A percentile compares a stretch with the other conserved stretches of the same genome.
phyloP scores from a whole-genome alignment of 2,888 invertebrate species.

The Thyatira batis region DNA sequence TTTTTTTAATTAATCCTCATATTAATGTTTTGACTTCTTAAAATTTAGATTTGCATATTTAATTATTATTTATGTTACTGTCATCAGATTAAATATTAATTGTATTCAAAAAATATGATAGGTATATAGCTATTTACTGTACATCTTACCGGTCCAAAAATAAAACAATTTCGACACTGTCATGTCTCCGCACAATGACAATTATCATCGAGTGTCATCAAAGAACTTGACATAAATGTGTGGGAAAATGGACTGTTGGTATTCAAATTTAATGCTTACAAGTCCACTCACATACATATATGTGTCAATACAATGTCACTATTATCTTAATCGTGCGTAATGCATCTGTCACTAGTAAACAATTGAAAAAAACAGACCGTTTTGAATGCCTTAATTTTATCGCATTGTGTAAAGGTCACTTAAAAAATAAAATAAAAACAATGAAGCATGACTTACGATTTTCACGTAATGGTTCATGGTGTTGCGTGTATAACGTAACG shows the following conservation, averaged over 20 bases:
- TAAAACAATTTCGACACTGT: slow-evolving; percentile 1
- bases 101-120: too few relatives aligned
- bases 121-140: not conserved
- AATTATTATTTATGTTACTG: too few relatives aligned
- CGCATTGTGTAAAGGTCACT: not conserved
- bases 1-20: too few relatives aligned
- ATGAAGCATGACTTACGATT: slow-evolving; percentile 61
- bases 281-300: not conserved
- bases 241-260: slow-evolving; percentile 29
- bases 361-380: not conserved
- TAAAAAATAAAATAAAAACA: slow-evolving; percentile 5
- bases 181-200: not conserved
- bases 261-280: slow-evolving; percentile 13
- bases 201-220: slow-evolving; percentile 11
- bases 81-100: too few relatives aligned
- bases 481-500: slow-evolving; percentile 10
- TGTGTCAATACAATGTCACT: not conserved
- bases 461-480: slow-evolving; percentile 67
- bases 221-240: slow-evolving; percentile 38
- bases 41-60: too few relatives aligned
- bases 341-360: not conserved
- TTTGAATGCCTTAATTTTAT: not conserved
- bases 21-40: too few relatives aligned
- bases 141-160: not conserved
- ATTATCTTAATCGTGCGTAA: not conserved